Evolutionary conservation across 2,797 vertebrate genomes (phyloP).

Genomic region (Sternarchorhynchus goeldii): DNA sequence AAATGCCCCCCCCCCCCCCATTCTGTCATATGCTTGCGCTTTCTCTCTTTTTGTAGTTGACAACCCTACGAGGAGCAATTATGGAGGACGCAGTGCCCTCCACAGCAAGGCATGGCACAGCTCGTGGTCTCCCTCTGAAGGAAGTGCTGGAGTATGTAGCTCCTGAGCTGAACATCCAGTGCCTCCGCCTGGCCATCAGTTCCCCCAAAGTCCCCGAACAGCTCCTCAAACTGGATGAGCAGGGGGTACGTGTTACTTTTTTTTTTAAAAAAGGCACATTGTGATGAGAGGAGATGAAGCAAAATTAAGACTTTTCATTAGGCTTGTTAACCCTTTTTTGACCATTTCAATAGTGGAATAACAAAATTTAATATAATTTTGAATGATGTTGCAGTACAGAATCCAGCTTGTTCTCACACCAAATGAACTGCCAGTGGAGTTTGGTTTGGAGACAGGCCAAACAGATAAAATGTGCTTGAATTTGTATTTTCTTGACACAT

Average conservation of each 20-base stretch:
- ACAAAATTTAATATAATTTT: too few species aligned
- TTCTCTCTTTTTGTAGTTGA: slow-evolving; percentile 75
- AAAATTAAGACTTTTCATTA: too few species aligned
- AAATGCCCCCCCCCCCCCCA: neutral
- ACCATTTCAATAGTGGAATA: too few species aligned
- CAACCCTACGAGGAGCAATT: slow-evolving; percentile 91
- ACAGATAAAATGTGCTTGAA: neutral
- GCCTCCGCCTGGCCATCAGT: slow-evolving; percentile 87
- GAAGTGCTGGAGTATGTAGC: slow-evolving; percentile 95
- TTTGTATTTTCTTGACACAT: neutral
- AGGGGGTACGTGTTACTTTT: slow-evolving; percentile 83
- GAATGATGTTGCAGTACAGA: too few species aligned
- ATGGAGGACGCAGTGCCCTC: slow-evolving; percentile 96
- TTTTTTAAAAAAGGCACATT: neutral
- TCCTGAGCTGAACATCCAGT: slow-evolving; percentile 91
- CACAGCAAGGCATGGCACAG: slow-evolving; percentile 89
- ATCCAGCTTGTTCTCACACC: neutral
- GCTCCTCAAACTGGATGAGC: slow-evolving; percentile 94
- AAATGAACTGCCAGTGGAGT: neutral
- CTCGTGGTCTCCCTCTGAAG: slow-evolving; percentile 92
- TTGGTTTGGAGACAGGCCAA: neutral
- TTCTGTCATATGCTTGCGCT: neutral
- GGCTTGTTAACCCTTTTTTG: too few species aligned
- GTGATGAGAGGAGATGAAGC: too few species aligned
- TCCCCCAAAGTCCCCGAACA: slow-evolving; percentile 92